A percentile compares a stretch with the other conserved stretches of the same genome.
Evolutionary conservation across 1,140 invertebrate species (phyloP).

Genomic region (Rhynchophorus ferrugineus): DNA sequence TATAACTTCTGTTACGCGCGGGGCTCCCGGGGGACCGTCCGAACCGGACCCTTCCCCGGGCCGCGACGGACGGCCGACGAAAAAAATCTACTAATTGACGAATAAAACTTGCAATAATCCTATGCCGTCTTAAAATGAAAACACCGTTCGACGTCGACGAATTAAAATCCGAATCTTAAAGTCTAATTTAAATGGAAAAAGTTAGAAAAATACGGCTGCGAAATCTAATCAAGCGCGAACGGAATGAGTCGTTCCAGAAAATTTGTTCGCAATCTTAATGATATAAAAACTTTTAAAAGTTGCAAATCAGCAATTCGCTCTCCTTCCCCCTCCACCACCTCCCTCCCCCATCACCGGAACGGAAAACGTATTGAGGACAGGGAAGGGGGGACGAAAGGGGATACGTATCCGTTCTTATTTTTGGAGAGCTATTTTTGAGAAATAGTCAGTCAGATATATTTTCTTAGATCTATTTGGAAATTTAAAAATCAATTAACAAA

Average conservation of each 20-base stretch:
- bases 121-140: slow-evolving; percentile 17
- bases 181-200: slow-evolving; percentile 23
- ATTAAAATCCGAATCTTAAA: slow-evolving; percentile 17
- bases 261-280: slow-evolving; percentile 11
- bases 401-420: too few species aligned
- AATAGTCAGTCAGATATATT: too few species aligned
- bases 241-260: slow-evolving; percentile 14
- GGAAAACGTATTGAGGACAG: too few species aligned
- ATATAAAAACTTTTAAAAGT: slow-evolving; percentile 21
- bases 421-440: too few species aligned
- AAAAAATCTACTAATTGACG: slow-evolving; percentile 11
- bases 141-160: slow-evolving; percentile 14
- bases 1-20: too few species aligned
- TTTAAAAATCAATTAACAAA: too few species aligned
- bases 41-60: too few species aligned
- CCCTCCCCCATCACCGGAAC: too few species aligned
- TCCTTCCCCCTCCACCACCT: too few species aligned
- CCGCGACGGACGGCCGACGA: background rate
- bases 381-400: too few species aligned
- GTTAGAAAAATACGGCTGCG: slow-evolving; percentile 19
- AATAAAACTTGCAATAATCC: slow-evolving; percentile 20
- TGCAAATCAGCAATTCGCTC: slow-evolving; percentile 20
- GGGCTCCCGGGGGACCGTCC: too few species aligned
- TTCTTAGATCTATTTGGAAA: too few species aligned
- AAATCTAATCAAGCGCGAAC: slow-evolving; percentile 18